Evolutionary conservation across 2,888 invertebrate genomes (phyloP), one percentile per base, ranked within the genome.

Genomic region (Ptychoptera contaminata): DNA sequence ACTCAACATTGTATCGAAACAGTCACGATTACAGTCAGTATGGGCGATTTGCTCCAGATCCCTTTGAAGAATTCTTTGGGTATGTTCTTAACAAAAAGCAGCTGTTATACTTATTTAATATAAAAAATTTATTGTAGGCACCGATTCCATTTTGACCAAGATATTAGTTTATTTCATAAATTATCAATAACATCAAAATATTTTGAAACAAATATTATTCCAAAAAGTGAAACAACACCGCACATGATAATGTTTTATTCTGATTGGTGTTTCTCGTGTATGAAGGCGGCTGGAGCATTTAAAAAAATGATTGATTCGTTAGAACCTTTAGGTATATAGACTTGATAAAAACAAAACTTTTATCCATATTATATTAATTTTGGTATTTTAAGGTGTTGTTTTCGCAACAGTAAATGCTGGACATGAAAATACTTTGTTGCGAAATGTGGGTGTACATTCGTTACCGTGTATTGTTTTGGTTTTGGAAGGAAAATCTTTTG

Each of bases 211-310:
- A 79, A 79, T 47, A 74, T 93, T 51, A 62, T 91, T 44, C 87
- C 90, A 48, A 87, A 86, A 59, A 92, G 90, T 58, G 70, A 74
- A 47, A 77, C 76, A 49, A 81, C 81, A 32, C 91, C 93, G 9
- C 82, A 88, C 47, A 67, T 96, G 46, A 73, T 96, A 41, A 76
- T 94, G 53, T 88, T 91, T 62, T 96, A 92, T 65, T 83, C 87
- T 8, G 93, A 94, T 63, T 92, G 90, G 84, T 96, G 94, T 61
- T 87, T 91, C 62, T 79, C 86, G 41, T 96, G 94, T 62, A 77
- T 90, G 50, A 82, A 80, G 55, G 79, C 84, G n/a, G 88, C 91
- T 40, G 82, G 82, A 1, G 75, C 85, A 9, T 88, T 92, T 76
- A 74, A 86, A 42, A 76, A 85, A 50, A 69, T 94, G 43, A 80